Base-by-base conservation (phyloP, 2,888 invertebrate genomes). In the Eurytoma adleriae region DNA sequence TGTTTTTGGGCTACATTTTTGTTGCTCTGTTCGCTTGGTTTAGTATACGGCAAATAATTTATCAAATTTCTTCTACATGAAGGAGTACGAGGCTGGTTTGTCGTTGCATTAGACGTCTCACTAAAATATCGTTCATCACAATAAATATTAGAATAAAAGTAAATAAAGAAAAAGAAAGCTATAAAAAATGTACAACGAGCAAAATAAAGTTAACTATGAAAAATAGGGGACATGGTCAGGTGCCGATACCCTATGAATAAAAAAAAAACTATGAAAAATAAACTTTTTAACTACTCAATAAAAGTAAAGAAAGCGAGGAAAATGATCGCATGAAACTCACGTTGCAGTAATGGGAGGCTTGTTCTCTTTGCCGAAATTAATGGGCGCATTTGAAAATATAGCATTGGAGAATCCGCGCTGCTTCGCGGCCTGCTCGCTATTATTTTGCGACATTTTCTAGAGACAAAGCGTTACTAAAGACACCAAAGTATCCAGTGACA, bases 311-410 rank as follows among this genome's bases (percentile, higher is more conserved):
- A 54, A 73, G 54, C 24, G 30, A 73, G 16, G 57, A 54, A 18
- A 59, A 30, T 57, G 24, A 52, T 40, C 57, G 75, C 64, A 72
- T 68, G 61, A 40, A 72, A 87, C 88, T 89, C 83, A 89, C 89
- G 76, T 75, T 81, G 83, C 85, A 66, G 84, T 84, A 40, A 73
- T 67, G 3, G 87, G 85, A 72, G 86, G 84, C 12, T 82, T 83
- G 61, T 88, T 87, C 72, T 90, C 89, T 79, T 89, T 89, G 77
- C 88, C 84, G 70, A 85, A 87, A 62, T 80, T 85, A 78, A 87
- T 83, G 52, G 89, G 87, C 27, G 87, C 87, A 70, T 85, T 90
- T 56, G 90, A 88, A 69, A 90, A 90, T 82, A 90, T 89, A 79
- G 90, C 89, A 84, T 87, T 86, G 76, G 86, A 88, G 85, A 88